Evolutionary conservation across 2,888 invertebrate species (phyloP), one percentile per base, ranked within the genome.

Genomic region (Drosophila anceps): DNA sequence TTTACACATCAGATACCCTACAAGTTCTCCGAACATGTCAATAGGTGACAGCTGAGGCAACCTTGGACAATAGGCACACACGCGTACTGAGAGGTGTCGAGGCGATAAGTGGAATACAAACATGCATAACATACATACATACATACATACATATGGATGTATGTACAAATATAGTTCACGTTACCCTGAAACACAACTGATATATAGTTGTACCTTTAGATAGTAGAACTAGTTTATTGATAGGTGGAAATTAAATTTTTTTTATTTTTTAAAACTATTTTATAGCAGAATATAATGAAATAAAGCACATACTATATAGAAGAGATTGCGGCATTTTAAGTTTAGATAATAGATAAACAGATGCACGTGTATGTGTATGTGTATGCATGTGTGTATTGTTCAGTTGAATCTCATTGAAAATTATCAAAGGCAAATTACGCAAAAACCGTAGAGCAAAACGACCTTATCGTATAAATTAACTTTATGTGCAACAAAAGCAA

Each of bases 381-480:
- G 20, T 51, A 8, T 6, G n/a, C 12, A 0, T 31, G 24, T 27
- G 12, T 18, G 33, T 13, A 18, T 24, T 68, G 48, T 68, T 43
- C 53, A 66, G 50, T 59, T 13, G 20, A 50, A 68, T 68, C 68
- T 44, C 82, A 87, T 85, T 87, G 85, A 84, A 85, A 84, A 78
- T 77, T 82, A 89, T 87, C 82, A 89, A 84, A 84, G 79, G 84
- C 64, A 84, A 75, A 84, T 88, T 84, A 88, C 89, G 82, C 73
- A 89, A 88, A 89, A 72, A 72, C 58, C 81, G 85, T 84, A 74
- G 73, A 85, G 81, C 85, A 86, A 89, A 87, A 86, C 85, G 88
- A 82, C 90, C 88, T 86, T 90, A 86, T 88, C 81, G 81, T 81
- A 73, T 79, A 79, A 84, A 87, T 84, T 76, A 84, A 81, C 75